Conservation (phyloP, 2,113 vertebrate species). For the Octodon degus region DNA sequence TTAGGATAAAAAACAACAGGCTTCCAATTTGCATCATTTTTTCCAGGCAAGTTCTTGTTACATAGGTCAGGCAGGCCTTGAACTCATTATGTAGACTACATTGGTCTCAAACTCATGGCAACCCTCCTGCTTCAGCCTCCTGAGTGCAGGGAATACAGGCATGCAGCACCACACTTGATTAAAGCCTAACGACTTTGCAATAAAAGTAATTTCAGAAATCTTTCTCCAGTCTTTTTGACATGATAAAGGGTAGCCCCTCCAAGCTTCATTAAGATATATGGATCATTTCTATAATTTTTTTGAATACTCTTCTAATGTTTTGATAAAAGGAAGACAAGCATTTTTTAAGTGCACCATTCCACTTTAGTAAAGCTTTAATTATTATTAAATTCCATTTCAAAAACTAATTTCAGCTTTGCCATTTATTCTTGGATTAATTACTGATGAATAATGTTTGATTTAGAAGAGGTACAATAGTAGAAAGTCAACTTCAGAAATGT, state of each 20-base stretch:
- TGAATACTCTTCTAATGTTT: background rate
- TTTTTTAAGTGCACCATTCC: background rate
- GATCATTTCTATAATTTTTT: background rate
- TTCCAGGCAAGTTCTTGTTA: background rate
- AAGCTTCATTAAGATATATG: background rate
- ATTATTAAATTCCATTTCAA: background rate
- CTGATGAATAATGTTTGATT: slow-evolving; percentile 44
- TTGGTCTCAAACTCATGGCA: background rate
- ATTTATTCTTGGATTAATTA: slow-evolving; percentile 45
- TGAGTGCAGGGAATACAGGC: background rate
- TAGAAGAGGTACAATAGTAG: slow-evolving; percentile 11
- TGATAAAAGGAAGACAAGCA: background rate
- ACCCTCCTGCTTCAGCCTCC: background rate
- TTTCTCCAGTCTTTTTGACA: background rate
- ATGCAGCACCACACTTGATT: background rate
- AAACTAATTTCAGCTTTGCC: background rate
- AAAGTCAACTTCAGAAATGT: slow-evolving; percentile 33
- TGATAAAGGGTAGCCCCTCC: background rate
- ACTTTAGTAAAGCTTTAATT: background rate
- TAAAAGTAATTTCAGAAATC: background rate
- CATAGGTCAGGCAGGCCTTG: background rate
- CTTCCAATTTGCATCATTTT: background rate
- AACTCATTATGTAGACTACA: background rate
- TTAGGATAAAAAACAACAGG: background rate
- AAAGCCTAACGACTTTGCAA: background rate